Conservation (phyloP, 2,113 vertebrate species). For the Coracopsis vasa region DNA sequence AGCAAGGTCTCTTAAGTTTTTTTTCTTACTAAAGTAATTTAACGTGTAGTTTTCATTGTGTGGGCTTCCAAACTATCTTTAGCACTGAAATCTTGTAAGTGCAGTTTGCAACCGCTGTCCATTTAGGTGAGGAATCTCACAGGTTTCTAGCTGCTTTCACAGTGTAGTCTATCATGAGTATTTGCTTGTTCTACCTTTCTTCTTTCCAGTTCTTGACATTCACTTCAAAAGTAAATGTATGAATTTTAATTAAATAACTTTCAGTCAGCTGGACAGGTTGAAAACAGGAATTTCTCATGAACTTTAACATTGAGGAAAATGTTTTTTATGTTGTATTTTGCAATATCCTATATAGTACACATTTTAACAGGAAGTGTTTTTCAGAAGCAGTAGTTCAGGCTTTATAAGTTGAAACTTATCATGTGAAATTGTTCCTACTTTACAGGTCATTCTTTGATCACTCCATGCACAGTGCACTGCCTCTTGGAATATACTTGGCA, state of each 20-base stretch:
- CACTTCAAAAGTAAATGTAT: not conserved
- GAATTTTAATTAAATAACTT: not conserved
- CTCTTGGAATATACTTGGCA: conserved; percentile 97
- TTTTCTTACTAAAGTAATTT: not conserved
- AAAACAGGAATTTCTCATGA: not conserved
- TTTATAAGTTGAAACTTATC: not conserved
- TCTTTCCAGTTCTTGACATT: not conserved
- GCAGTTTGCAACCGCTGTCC: not conserved
- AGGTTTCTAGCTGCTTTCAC: not conserved
- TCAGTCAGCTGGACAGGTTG: not conserved
- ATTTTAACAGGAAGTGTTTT: not conserved
- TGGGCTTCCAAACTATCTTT: not conserved
- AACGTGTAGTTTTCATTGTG: not conserved
- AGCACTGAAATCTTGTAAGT: not conserved
- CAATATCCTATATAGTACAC: not conserved
- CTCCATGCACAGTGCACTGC: conserved; percentile 98
- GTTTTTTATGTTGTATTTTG: not conserved
- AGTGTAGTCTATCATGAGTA: not conserved
- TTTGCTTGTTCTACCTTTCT: not conserved
- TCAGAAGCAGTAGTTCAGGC: not conserved
- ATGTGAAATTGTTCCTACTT: not conserved
- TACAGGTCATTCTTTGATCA: conserved; percentile 98
- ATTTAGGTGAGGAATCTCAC: not conserved
- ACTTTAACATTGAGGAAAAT: not conserved
- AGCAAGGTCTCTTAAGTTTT: not conserved